Percentiles rank a stretch among this genome's conserved stretches.
Evolutionary conservation across 1,140 invertebrate species (phyloP).

Genomic region (Ephestia elutella): DNA sequence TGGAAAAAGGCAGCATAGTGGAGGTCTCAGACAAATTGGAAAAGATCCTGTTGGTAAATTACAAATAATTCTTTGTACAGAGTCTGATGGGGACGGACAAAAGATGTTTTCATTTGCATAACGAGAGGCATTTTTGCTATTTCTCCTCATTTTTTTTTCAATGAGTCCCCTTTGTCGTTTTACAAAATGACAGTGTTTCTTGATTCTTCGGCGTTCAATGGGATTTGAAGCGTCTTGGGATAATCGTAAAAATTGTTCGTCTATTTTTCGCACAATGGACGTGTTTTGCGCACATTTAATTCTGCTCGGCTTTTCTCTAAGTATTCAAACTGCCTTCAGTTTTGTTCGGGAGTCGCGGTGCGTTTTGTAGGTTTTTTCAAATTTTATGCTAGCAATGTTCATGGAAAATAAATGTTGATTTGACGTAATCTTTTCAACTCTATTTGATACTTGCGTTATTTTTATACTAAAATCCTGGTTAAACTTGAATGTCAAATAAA

Average conservation of each 20-base stretch:
- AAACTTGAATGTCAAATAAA: no score
- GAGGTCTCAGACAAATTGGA: slow-evolving; percentile 35
- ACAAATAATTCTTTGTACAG: slow-evolving; percentile 41
- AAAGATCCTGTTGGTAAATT: slow-evolving; percentile 44
- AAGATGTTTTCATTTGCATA: slow-evolving; percentile 31
- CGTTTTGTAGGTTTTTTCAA: background rate
- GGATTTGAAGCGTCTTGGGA: slow-evolving; percentile 18
- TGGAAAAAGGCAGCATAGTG: slow-evolving; percentile 20
- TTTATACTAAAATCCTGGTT: no score
- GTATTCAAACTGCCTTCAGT: no score
- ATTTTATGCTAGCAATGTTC: no score
- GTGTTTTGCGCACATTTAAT: background rate
- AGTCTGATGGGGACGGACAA: slow-evolving; percentile 30
- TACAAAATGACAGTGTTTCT: slow-evolving; percentile 10
- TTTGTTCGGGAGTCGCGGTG: no score
- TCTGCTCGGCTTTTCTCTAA: background rate
- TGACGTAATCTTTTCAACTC: no score
- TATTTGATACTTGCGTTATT: no score
- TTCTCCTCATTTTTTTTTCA: slow-evolving; percentile 30
- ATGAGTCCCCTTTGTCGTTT: slow-evolving; percentile 18
- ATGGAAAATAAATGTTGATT: no score
- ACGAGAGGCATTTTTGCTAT: slow-evolving; percentile 30
- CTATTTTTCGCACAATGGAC: slow-evolving; percentile 10
- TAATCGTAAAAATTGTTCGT: slow-evolving; percentile 29
- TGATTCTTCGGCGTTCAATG: slow-evolving; percentile 21